phyloP scores from a whole-genome alignment of 2,797 vertebrate genomes.

The Microtus agrestis region DNA sequence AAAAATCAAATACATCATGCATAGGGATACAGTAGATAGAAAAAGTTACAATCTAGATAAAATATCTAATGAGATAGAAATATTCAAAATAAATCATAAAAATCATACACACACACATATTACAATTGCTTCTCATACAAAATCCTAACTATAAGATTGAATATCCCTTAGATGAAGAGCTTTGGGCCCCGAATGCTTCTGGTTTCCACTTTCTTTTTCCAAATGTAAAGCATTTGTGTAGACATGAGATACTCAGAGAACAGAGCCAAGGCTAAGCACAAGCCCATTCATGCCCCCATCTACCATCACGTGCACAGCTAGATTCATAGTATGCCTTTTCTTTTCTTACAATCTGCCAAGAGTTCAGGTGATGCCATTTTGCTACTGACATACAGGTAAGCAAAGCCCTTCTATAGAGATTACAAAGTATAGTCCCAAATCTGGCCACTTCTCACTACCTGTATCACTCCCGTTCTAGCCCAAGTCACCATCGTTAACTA shows the following conservation, averaged over 20 bases:
- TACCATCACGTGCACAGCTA: neutral
- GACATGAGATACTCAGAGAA: neutral
- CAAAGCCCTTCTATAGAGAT: neutral
- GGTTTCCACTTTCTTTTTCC: neutral
- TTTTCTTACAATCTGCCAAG: neutral
- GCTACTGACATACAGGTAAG: neutral
- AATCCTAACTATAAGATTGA: neutral
- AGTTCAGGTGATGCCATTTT: neutral
- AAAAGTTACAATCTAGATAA: conserved; percentile 34
- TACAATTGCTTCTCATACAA: neutral
- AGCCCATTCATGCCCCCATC: neutral
- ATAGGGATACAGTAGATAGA: conserved; percentile 21
- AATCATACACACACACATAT: neutral
- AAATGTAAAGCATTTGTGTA: neutral
- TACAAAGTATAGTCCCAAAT: neutral
- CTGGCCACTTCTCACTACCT: neutral
- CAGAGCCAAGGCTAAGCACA: neutral
- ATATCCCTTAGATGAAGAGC: neutral
- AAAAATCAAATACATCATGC: conserved; percentile 49
- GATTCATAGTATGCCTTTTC: neutral
- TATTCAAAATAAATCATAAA: conserved; percentile 47
- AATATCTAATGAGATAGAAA: conserved; percentile 35
- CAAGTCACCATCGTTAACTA: neutral
- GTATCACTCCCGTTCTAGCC: neutral
- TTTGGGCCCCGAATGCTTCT: neutral